A percentile compares a stretch with the other conserved stretches of the same genome.
Conservation (phyloP, 1,140 invertebrate genomes). For the Conus betulinus region DNA sequence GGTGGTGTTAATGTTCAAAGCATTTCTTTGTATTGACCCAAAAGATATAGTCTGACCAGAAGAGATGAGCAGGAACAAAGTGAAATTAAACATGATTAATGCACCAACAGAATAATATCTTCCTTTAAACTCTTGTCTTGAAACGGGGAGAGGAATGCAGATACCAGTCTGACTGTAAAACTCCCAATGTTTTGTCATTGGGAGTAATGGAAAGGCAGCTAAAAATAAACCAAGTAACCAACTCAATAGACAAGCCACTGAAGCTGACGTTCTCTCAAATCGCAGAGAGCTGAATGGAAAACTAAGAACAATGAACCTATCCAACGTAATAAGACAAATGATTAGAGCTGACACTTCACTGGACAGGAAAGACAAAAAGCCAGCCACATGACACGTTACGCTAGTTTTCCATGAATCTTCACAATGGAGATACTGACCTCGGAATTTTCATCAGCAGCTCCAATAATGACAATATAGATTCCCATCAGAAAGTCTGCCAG, state of each 20-base stretch:
- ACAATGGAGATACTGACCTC: constrained; percentile 52
- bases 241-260: not conserved
- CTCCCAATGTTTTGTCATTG: constrained; percentile 27
- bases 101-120: constrained; percentile 45
- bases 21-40: constrained; percentile 25
- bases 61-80: constrained; percentile 46
- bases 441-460: constrained; percentile 56
- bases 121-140: constrained; percentile 27
- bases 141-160: constrained; percentile 51
- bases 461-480: constrained; percentile 64
- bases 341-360: no score
- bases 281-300: constrained; percentile 56
- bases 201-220: constrained; percentile 36
- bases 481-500: constrained; percentile 66
- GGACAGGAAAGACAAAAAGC: constrained; percentile 58
- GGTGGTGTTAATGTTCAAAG: not conserved
- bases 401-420: constrained; percentile 57
- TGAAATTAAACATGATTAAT: constrained; percentile 48
- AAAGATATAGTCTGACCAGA: constrained; percentile 49
- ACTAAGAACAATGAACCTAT: constrained; percentile 46
- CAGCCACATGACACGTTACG: constrained; percentile 53
- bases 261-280: constrained; percentile 31
- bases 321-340: no score
- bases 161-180: constrained; percentile 52
- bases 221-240: constrained; percentile 39